Base-by-base conservation (phyloP, 2,113 vertebrate genomes). In the Gymnobelideus leadbeateri region DNA sequence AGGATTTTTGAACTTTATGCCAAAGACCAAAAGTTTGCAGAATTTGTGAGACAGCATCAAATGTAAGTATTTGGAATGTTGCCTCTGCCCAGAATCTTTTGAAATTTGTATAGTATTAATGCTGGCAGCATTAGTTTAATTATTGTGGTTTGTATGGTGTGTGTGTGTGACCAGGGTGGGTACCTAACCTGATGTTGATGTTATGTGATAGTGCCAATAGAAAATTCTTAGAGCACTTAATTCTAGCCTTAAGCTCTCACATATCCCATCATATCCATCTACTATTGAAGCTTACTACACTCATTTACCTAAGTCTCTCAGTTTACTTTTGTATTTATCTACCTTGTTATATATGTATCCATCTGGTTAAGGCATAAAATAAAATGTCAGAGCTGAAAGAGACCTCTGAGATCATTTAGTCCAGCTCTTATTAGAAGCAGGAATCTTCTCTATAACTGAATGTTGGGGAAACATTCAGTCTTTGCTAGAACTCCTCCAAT, bases 1-100 rank as follows among this genome's bases (percentile, higher is more conserved):
- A 99, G 99, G 97, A 99, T 99, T 98, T 99, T 99, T 98, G 99
- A 99, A 96, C 99, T 99, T 46, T 99, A 99, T 25, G 98, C 99
- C 89, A 99, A 99, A 96, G 99, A 99, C 96, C 99, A 99, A 21
- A 99, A 99, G 98, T 99, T 99, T 99, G 99, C 99, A 96, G 99
- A 99, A 97, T 99, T 99, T 96, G 99, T 99, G 94, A 99, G 99
- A 97, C 99, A 99, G 93, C 99, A 99, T 98, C 99, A 99, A 98
- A 98, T 98, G 99, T 99, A 98, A 99, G 99, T 98, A 3, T 91
- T 77, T 37, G 55, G 90, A 95, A 47, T 11, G 19, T 77, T 31
- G 77, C 43, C 0, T 49, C 1, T 10, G 52, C 4, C 0, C 91
- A 68, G 24, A 43, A 2, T 91, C 3, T 91, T 57, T 92, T 46